Percentiles rank a stretch among this genome's conserved stretches.
Conservation (phyloP, 1,140 invertebrate species). For the Pseudobourletiella spinata region DNA sequence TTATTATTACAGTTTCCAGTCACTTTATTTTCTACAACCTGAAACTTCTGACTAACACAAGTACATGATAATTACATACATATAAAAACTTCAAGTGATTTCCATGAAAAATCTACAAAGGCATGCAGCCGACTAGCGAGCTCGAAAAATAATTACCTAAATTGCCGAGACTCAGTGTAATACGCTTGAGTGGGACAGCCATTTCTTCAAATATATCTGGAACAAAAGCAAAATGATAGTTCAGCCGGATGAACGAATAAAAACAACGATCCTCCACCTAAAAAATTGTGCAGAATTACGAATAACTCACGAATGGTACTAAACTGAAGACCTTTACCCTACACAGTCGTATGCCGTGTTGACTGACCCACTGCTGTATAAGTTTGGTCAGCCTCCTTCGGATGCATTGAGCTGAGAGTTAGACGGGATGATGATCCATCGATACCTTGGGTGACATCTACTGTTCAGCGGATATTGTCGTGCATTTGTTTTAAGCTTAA, state of each 20-base stretch:
- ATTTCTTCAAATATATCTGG: not conserved
- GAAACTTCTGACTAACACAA: not conserved
- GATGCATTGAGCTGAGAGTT: too few relatives aligned
- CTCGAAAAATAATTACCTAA: conserved; percentile 7
- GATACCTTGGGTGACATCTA: too few relatives aligned
- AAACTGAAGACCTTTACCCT: too few relatives aligned
- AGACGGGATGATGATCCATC: too few relatives aligned
- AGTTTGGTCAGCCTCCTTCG: not conserved
- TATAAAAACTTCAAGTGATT: not conserved
- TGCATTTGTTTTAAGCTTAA: too few relatives aligned
- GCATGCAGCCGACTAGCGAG: not conserved
- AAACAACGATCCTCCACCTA: not conserved
- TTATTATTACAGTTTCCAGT: too few relatives aligned
- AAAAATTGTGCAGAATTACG: not conserved
- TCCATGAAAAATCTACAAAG: not conserved
- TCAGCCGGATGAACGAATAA: too few relatives aligned
- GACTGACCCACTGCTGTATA: too few relatives aligned
- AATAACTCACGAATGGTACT: not conserved
- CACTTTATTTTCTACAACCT: too few relatives aligned
- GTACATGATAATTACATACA: not conserved
- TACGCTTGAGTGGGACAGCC: conserved; percentile 14
- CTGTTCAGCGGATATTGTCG: too few relatives aligned
- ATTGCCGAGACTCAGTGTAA: not conserved
- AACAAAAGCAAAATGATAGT: not conserved
- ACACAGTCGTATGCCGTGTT: too few relatives aligned